phyloP scores from a whole-genome alignment of 2,113 vertebrate genomes.

The Mirounga angustirostris region DNA sequence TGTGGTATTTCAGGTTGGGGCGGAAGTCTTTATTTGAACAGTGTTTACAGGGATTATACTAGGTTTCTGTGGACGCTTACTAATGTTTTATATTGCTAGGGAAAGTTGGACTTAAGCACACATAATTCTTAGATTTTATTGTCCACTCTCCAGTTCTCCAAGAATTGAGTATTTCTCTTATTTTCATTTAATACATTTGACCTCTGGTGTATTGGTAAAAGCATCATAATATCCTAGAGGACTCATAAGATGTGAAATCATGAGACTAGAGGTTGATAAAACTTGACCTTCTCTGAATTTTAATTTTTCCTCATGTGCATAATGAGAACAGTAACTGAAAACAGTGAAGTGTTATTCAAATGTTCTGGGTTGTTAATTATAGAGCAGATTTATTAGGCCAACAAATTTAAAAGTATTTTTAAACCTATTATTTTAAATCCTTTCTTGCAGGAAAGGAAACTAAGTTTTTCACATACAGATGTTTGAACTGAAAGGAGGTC shows the following conservation, averaged over 20 bases:
- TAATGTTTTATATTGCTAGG: not conserved
- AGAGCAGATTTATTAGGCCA: not conserved
- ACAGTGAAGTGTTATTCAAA: not conserved
- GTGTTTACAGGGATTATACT: not conserved
- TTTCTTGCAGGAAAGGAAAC: slow-evolving; percentile 33
- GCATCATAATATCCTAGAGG: not conserved
- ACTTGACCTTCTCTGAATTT: slow-evolving; percentile 32
- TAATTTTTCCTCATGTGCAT: not conserved
- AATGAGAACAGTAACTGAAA: slow-evolving; percentile 7
- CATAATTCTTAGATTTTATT: not conserved
- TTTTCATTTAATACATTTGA: slow-evolving; percentile 11
- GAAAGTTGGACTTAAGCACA: not conserved
- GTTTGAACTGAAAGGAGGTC: slow-evolving; percentile 22
- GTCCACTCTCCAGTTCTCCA: not conserved
- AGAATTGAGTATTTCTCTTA: not conserved
- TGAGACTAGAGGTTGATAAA: not conserved
- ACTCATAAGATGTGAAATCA: not conserved
- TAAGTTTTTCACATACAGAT: not conserved
- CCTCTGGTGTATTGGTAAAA: not conserved
- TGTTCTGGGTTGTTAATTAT: slow-evolving; percentile 31
- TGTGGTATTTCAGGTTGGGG: not conserved
- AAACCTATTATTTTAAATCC: not conserved
- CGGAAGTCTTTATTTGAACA: not conserved
- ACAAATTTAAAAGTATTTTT: slow-evolving; percentile 45
- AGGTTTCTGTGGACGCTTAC: not conserved